A percentile compares a stretch with the other conserved stretches of the same genome.
phyloP scores from a whole-genome alignment of 2,888 invertebrate species.

The Pandemis cinnamomeana region DNA sequence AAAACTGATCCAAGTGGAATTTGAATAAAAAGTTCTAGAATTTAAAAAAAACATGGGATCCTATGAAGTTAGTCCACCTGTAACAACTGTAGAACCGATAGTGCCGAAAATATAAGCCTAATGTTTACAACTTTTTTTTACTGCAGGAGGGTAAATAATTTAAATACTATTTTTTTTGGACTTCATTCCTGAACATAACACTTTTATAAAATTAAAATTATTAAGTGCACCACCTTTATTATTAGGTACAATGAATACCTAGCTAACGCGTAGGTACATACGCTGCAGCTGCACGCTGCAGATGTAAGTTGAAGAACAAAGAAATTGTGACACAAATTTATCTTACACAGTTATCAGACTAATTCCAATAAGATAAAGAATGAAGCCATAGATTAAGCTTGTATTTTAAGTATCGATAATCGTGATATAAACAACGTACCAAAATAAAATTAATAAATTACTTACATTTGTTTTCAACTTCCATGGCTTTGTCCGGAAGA shows the following conservation, averaged over 20 bases:
- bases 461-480: conserved; percentile 77
- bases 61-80: no score
- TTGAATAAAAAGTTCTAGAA: no score
- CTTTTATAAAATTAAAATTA: neutral
- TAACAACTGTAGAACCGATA: no score
- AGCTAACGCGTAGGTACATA: no score
- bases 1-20: no score
- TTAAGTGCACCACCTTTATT: neutral
- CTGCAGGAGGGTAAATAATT: no score
- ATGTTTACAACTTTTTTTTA: no score
- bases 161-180: no score
- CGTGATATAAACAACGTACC: conserved; percentile 1
- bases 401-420: neutral
- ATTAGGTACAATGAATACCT: no score
- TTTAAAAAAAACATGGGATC: no score
- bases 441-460: conserved; percentile 45
- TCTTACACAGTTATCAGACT: neutral
- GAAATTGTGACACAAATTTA: neutral
- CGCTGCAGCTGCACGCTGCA: neutral
- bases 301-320: neutral
- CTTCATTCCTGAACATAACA: neutral
- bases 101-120: no score
- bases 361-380: neutral
- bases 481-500: conserved; percentile 62
- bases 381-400: neutral